Conservation (phyloP, 2,888 invertebrate genomes). For the Pterostichus niger region DNA sequence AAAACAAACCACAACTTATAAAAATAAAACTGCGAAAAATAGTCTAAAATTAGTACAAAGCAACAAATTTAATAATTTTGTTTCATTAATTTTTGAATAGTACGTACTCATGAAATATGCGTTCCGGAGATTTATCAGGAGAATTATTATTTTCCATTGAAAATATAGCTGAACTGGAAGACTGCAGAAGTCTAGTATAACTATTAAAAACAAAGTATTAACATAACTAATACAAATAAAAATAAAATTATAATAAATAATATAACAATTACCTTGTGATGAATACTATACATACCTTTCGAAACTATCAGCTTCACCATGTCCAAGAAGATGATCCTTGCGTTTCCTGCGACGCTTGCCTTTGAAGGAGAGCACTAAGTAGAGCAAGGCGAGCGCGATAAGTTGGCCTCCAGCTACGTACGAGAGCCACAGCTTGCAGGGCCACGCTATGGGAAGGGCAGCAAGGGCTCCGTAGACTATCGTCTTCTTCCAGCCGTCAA, state of each 20-base stretch:
- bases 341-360: conserved; percentile 72
- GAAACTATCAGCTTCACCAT: conserved; percentile 75
- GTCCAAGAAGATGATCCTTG: conserved; percentile 72
- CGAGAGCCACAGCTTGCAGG: conserved; percentile 78
- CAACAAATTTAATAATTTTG: conserved; percentile 24
- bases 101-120: conserved; percentile 28
- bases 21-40: neutral
- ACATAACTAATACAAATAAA: conserved; percentile 20
- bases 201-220: conserved; percentile 35
- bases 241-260: conserved; percentile 9
- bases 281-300: conserved; percentile 72
- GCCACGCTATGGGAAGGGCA: conserved; percentile 74
- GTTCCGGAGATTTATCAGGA: conserved; percentile 28
- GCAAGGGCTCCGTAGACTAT: conserved; percentile 74
- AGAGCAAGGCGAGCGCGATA: conserved; percentile 76
- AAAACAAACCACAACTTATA: neutral
- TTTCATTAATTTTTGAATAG: conserved; percentile 13
- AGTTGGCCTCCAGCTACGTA: conserved; percentile 78
- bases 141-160: conserved; percentile 32
- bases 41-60: neutral
- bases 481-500: conserved; percentile 75
- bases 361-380: conserved; percentile 74
- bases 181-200: conserved; percentile 39
- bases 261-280: neutral
- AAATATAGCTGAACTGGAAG: conserved; percentile 42